These are phyloP conservation scores for Drosophila micromelanica DNA, from an alignment of 1,140 invertebrate genomes.

Conservation along the genomic window DNA sequence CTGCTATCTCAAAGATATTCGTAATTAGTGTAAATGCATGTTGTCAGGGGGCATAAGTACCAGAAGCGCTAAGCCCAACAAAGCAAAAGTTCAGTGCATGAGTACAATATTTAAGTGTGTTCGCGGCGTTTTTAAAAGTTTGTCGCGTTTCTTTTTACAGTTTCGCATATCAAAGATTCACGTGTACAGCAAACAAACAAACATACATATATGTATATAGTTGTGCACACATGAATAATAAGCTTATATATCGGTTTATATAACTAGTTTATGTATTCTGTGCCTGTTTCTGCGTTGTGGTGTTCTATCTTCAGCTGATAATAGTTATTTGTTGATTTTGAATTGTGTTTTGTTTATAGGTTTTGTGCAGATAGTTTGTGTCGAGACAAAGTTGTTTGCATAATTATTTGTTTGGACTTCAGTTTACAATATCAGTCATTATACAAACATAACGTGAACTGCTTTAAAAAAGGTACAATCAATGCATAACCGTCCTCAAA, in stretches of 20 bases:
- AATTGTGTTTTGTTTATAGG: constrained; percentile 26
- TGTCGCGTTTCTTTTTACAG: constrained; percentile 6
- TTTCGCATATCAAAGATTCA: constrained; percentile 14
- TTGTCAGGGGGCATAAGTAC: neutral
- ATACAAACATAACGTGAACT: constrained; percentile 20
- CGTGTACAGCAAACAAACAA: neutral
- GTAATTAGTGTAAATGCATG: constrained; percentile 10
- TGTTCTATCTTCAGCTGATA: constrained; percentile 21
- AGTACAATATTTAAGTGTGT: constrained; percentile 8
- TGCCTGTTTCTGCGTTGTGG: neutral
- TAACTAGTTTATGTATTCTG: neutral
- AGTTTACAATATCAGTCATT: constrained; percentile 7
- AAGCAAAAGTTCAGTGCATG: neutral
- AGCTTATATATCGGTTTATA: neutral
- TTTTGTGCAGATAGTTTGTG: constrained; percentile 25
- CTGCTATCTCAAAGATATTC: constrained; percentile 7
- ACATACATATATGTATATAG: constrained; percentile 3
- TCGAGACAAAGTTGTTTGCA: constrained; percentile 23
- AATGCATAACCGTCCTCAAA: constrained; percentile 26
- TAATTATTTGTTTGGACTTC: constrained; percentile 24
- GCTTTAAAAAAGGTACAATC: constrained; percentile 4
- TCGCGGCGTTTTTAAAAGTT: constrained; percentile 11
- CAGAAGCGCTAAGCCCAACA: neutral
- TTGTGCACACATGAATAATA: neutral
- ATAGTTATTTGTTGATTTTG: constrained; percentile 15